These are phyloP conservation scores for Lamproptera curius DNA, from an alignment of 2,888 invertebrate species.

Conservation along the genomic window DNA sequence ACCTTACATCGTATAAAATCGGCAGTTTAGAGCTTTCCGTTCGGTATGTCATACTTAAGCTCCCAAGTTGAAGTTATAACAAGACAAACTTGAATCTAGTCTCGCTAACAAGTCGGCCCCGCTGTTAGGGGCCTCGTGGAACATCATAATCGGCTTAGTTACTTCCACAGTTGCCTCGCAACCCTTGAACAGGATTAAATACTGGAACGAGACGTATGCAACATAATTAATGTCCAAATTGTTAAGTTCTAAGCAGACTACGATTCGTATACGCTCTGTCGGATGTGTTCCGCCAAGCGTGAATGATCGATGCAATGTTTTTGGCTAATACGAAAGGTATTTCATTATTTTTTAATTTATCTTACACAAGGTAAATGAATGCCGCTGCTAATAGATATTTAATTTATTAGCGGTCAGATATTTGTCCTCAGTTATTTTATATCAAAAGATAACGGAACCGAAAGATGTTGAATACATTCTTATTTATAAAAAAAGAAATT, in stretches of 20 bases:
- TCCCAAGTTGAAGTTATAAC: constrained; percentile 44
- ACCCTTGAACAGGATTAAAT: constrained; percentile 43
- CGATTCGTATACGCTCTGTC: background rate
- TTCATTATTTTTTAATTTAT: too few species aligned
- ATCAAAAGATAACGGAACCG: too few species aligned
- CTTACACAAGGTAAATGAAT: too few species aligned
- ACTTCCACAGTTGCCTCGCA: constrained; percentile 34
- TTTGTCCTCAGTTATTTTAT: too few species aligned
- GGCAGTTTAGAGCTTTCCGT: constrained; percentile 31
- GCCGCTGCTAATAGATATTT: too few species aligned
- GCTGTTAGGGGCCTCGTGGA: constrained; percentile 41
- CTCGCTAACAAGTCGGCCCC: constrained; percentile 49
- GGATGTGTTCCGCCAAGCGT: constrained; percentile 1
- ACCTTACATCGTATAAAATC: constrained; percentile 30
- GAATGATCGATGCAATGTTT: too few species aligned
- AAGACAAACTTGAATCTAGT: constrained; percentile 54
- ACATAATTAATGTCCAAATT: constrained; percentile 35
- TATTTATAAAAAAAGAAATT: too few species aligned
- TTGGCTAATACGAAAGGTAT: too few species aligned
- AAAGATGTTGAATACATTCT: too few species aligned
- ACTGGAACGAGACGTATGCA: constrained; percentile 29
- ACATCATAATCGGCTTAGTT: constrained; percentile 60
- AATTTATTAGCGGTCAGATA: too few species aligned
- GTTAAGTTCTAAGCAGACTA: constrained; percentile 21
- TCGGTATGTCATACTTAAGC: constrained; percentile 38